A percentile compares a stretch with the other conserved stretches of the same genome.
Conservation (phyloP, 2,888 invertebrate species). For the Lepetodrilus schrolli region DNA sequence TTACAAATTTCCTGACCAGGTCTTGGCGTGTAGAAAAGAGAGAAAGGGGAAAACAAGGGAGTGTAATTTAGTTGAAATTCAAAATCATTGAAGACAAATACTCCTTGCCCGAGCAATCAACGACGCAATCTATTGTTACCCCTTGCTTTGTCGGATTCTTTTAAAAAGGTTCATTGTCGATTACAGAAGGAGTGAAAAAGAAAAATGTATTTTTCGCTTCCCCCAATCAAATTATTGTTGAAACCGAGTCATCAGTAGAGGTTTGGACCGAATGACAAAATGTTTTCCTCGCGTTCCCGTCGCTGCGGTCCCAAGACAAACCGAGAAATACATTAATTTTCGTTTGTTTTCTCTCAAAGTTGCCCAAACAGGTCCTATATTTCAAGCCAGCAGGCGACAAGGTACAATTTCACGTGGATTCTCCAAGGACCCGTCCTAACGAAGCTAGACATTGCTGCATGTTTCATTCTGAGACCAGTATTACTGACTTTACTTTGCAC, state of each 20-base stretch:
- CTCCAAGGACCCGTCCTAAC: neutral
- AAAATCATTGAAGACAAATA: constrained; percentile 17
- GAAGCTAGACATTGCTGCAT: neutral
- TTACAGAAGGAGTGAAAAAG: constrained; percentile 10
- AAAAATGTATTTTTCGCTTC: constrained; percentile 7
- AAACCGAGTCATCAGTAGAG: neutral
- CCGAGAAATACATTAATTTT: constrained; percentile 30
- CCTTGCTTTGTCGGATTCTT: constrained; percentile 13
- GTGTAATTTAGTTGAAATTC: constrained; percentile 22
- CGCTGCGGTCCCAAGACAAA: constrained; percentile 27
- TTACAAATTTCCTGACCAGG: constrained; percentile 42
- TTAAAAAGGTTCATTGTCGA: constrained; percentile 10
- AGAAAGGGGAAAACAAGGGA: neutral
- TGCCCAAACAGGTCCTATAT: neutral
- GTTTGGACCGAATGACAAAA: constrained; percentile 4
- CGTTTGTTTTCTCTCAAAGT: neutral
- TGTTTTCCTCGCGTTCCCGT: constrained; percentile 14
- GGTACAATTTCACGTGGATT: constrained; percentile 17
- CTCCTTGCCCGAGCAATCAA: constrained; percentile 16
- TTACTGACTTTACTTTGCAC: neutral
- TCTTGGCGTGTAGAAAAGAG: neutral
- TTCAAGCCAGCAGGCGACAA: neutral
- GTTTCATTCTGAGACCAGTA: neutral
- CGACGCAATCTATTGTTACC: constrained; percentile 22
- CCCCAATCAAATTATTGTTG: constrained; percentile 24